Percentiles rank a stretch among this genome's conserved stretches.
Evolutionary conservation across 2,113 vertebrate genomes (phyloP).

Genomic region (Percopsis transmontana): DNA sequence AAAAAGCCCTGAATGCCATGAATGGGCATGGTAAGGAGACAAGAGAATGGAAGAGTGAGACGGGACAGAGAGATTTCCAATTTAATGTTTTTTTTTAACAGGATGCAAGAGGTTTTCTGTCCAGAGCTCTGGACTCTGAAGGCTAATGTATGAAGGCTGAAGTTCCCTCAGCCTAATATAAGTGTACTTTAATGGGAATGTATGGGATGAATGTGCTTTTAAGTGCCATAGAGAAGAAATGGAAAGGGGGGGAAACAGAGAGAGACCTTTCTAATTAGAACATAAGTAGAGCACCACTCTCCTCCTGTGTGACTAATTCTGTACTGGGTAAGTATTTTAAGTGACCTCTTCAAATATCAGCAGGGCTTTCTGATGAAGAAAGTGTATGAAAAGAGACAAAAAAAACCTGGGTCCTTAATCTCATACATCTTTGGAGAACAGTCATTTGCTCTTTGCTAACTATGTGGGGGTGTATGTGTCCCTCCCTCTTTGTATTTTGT

Average conservation of each 20-base stretch:
- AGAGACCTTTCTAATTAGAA: slow-evolving; percentile 28
- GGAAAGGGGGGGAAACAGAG: background rate
- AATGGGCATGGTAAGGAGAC: background rate
- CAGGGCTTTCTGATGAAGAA: background rate
- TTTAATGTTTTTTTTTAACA: too few species aligned
- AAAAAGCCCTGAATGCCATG: background rate
- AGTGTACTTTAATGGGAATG: background rate
- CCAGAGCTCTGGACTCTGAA: too few species aligned
- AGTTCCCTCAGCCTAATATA: too few species aligned
- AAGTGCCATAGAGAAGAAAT: slow-evolving; percentile 1
- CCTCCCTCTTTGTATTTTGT: too few species aligned
- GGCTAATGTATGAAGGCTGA: too few species aligned
- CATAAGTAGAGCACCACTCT: slow-evolving; percentile 5
- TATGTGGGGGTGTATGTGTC: too few species aligned
- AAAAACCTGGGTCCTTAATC: background rate
- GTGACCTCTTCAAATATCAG: background rate
- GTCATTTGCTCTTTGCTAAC: too few species aligned
- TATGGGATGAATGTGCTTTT: background rate
- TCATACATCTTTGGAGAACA: background rate
- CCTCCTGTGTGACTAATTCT: slow-evolving; percentile 3
- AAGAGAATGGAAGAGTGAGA: background rate
- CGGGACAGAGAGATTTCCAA: slow-evolving; percentile 5
- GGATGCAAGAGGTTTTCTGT: too few species aligned
- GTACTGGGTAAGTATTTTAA: slow-evolving; percentile 2
- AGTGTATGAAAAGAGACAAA: background rate